Evolutionary conservation across 2,113 vertebrate genomes (phyloP).

Genomic region (Tinamus guttatus): DNA sequence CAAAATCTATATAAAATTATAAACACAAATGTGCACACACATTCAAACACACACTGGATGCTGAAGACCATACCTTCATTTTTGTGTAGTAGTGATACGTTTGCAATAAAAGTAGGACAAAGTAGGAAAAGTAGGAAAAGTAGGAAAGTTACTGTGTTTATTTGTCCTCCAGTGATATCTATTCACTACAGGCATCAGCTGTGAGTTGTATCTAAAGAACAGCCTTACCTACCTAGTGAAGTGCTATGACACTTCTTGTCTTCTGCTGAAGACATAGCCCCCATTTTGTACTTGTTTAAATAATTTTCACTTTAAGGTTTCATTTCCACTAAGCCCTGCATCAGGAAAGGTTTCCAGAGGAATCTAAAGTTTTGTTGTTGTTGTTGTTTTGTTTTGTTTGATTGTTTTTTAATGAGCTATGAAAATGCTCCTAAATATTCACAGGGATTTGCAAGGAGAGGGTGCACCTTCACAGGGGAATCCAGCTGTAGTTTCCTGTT

Average conservation of each 20-base stretch:
- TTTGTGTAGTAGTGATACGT: not conserved
- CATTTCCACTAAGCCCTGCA: not conserved
- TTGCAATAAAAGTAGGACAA: not conserved
- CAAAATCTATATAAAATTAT: not conserved
- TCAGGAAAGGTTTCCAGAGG: not conserved
- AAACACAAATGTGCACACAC: not conserved
- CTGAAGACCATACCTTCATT: not conserved
- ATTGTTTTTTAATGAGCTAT: not conserved
- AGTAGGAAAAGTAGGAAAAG: too few species aligned
- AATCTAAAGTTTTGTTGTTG: not conserved
- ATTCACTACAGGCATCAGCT: not conserved
- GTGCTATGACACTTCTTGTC: not conserved
- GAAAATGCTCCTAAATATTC: not conserved
- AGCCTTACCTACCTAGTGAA: not conserved
- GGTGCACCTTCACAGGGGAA: not conserved
- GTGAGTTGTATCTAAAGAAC: not conserved
- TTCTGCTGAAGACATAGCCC: not conserved
- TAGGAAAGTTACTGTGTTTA: not conserved
- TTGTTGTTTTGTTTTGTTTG: too few species aligned
- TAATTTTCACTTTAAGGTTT: not conserved
- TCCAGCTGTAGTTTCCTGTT: not conserved
- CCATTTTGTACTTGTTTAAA: not conserved
- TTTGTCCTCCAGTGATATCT: not conserved
- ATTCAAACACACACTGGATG: rapidly evolving
- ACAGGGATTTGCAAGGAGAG: not conserved